Evolutionary conservation across 2,888 invertebrate species (phyloP), one percentile per base, ranked within the genome.

Genomic region (Cheilosia urbana): DNA sequence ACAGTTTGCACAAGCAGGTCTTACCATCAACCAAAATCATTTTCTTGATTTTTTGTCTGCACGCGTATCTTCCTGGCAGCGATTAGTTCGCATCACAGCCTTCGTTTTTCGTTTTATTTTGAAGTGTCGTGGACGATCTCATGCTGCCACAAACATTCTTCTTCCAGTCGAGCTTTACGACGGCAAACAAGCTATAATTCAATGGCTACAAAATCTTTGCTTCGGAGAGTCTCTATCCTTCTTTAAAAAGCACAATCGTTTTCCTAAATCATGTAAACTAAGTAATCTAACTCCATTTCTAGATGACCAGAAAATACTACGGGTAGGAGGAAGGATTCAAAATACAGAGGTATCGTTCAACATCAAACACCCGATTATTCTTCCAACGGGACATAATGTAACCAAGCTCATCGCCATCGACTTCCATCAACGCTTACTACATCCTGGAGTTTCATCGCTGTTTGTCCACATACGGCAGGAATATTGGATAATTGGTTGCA

Each of bases 361-460:
- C 24, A 11, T 49, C 11, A 72, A 72, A 58, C 60, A 72, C 17
- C 62, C 51, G 42, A 72, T 60, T 13, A 72, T 72, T 17, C 51
- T 62, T 34, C 53, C 40, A 7, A 62, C 62, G 42, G 72, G 37
- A 15, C 72, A 72, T 27, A n/a, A 1, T n/a, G 24, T 63, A 1
- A 42, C 62, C 5, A 62, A 55, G 17, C 58, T 69, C 2, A 45
- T 69, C 15, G 11, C 30, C 13, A 13, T 42, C 5, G 40, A 62
- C 27, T 51, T 42, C 17, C 62, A 71, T 85, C 30, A 30, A 30
- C 30, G 30, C 30, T 30, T 30, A 30, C 30, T 30, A 30, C 30
- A 30, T 9, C 30, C 30, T 0, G 30, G 30, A 30, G 9, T 30
- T 30, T 30, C 30, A 30, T 2, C 30, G 30, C 30, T 9, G 30